Conservation (phyloP, 2,113 vertebrate species). For the Lycocorax pyrrhopterus region DNA sequence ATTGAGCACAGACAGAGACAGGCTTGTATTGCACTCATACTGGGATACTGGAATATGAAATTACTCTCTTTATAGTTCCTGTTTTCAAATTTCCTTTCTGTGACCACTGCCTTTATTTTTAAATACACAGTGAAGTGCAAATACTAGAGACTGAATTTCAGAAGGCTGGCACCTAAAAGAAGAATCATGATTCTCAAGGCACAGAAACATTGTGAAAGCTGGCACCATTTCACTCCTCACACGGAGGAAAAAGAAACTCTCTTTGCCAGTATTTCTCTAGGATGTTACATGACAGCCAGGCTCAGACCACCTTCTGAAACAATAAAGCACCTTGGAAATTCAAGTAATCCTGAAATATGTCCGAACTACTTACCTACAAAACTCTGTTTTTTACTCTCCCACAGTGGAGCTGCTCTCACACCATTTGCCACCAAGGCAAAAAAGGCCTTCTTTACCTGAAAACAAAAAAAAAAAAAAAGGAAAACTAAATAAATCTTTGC, state of each 20-base stretch:
- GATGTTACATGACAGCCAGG: background rate
- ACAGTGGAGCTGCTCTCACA: conserved; percentile 93
- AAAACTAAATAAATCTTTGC: background rate
- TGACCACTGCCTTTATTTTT: background rate
- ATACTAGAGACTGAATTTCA: background rate
- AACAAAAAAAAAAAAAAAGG: background rate
- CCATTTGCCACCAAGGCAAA: conserved; percentile 97
- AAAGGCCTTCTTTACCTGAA: conserved; percentile 96
- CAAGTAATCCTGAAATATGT: background rate
- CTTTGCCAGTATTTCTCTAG: background rate
- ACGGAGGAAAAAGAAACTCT: background rate
- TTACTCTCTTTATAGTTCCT: background rate
- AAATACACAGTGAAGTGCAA: background rate
- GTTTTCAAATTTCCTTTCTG: background rate
- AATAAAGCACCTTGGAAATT: background rate
- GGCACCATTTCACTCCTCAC: background rate
- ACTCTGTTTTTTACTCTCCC: conserved; percentile 97
- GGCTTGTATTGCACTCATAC: rapidly evolving
- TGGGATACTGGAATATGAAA: background rate
- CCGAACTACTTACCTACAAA: conserved; percentile 89
- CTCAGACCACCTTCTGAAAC: background rate
- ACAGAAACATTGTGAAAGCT: background rate
- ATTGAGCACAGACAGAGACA: background rate
- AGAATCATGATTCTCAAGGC: background rate
- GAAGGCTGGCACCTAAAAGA: background rate